Conservation (phyloP, 2,797 vertebrate species). For the Neosilurus hyrtlii region DNA sequence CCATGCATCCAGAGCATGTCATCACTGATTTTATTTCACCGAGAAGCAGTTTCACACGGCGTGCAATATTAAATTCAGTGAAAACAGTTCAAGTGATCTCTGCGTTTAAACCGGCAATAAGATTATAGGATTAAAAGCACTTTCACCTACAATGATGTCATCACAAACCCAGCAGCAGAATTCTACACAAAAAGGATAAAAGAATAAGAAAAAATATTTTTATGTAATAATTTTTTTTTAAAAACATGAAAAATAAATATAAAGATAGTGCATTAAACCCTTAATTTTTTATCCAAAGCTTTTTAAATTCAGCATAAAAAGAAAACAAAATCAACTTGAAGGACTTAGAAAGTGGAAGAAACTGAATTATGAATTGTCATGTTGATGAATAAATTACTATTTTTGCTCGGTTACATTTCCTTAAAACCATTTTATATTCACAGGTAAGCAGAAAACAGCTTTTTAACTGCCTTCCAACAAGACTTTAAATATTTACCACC, state of each 20-base stretch:
- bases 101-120: background rate
- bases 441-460: background rate
- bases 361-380: background rate
- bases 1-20: slow-evolving; percentile 17
- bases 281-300: background rate
- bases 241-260: background rate
- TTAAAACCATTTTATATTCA: background rate
- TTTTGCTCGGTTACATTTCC: background rate
- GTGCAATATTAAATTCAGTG: slow-evolving; percentile 10
- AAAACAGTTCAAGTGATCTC: slow-evolving; percentile 13
- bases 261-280: background rate
- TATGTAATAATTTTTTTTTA: no score
- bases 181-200: background rate
- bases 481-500: background rate
- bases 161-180: background rate
- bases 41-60: slow-evolving; percentile 1
- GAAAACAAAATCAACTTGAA: background rate
- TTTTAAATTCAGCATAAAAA: background rate
- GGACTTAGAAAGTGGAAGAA: no score
- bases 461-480: background rate
- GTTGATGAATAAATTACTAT: background rate
- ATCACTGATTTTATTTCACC: background rate
- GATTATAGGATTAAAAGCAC: slow-evolving; percentile 12
- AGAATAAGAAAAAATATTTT: background rate
- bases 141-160: background rate